These are phyloP conservation scores for Amphimedon queenslandica DNA, from an alignment of 37 sponge, comb jelly and placozoan genomes.

Conservation along the genomic window DNA sequence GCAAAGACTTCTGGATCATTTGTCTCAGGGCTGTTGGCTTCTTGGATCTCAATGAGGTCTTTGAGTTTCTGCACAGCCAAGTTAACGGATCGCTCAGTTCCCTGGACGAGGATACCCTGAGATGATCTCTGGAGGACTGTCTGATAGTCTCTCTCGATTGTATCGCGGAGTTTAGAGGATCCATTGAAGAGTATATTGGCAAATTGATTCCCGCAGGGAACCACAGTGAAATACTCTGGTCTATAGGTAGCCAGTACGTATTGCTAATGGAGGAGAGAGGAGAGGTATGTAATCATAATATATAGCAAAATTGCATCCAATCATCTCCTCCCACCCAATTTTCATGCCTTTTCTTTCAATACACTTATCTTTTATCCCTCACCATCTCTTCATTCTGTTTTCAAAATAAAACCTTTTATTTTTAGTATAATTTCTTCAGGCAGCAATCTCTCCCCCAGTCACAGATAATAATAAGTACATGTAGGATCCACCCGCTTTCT, in stretches of 20 bases:
- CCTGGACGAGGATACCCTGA: conserved; percentile 4
- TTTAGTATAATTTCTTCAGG: neutral
- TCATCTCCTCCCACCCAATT: no score
- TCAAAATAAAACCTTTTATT: no score
- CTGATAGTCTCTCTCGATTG: conserved; percentile 6
- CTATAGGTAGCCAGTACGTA: conserved; percentile 36
- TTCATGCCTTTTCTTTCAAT: no score
- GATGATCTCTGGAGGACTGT: neutral
- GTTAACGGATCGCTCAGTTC: conserved; percentile 8
- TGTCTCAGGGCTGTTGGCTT: neutral
- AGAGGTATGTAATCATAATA: no score
- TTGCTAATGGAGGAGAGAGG: conserved; percentile 10
- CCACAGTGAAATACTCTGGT: conserved; percentile 15
- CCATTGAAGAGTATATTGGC: conserved; percentile 5
- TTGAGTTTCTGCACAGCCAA: conserved; percentile 15
- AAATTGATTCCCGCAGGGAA: neutral
- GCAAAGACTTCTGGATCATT: neutral
- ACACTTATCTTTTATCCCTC: neutral
- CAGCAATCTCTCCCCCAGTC: neutral
- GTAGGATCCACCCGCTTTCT: conserved; percentile 9
- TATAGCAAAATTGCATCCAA: no score
- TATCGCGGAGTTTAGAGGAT: neutral
- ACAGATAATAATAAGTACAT: neutral
- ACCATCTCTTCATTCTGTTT: neutral
- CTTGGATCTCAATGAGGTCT: neutral